phyloP scores from a whole-genome alignment of 2,888 invertebrate genomes.

The Megamerina dolium region DNA sequence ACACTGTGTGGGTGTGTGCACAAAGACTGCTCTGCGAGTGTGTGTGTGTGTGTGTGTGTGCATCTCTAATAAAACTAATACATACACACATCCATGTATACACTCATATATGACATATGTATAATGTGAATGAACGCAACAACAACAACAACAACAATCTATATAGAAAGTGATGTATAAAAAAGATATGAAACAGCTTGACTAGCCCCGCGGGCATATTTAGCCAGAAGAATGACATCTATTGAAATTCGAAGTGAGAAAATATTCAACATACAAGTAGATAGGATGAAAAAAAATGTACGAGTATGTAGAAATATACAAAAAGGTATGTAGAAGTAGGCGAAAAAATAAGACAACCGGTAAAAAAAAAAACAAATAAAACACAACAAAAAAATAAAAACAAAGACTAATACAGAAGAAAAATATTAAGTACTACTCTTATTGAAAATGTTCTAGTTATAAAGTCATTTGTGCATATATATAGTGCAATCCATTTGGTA shows the following conservation, averaged over 20 bases:
- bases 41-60: background rate
- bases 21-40: background rate
- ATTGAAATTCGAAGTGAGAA: slow-evolving; percentile 12
- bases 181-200: slow-evolving; percentile 7
- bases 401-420: no score
- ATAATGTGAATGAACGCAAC: background rate
- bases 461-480: no score
- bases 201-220: slow-evolving; percentile 20
- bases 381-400: no score
- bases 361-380: background rate
- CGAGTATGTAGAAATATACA: background rate
- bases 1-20: slow-evolving; percentile 3
- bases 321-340: background rate
- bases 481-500: no score
- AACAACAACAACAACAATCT: background rate
- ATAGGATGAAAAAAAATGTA: background rate
- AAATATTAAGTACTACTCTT: no score
- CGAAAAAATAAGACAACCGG: background rate
- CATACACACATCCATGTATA: background rate
- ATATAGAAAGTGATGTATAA: background rate
- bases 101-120: background rate
- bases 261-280: background rate
- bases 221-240: slow-evolving; percentile 21
- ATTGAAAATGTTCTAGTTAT: no score
- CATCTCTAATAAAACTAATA: background rate